phyloP scores from a whole-genome alignment of 2,113 vertebrate species.

The Alethe diademata region DNA sequence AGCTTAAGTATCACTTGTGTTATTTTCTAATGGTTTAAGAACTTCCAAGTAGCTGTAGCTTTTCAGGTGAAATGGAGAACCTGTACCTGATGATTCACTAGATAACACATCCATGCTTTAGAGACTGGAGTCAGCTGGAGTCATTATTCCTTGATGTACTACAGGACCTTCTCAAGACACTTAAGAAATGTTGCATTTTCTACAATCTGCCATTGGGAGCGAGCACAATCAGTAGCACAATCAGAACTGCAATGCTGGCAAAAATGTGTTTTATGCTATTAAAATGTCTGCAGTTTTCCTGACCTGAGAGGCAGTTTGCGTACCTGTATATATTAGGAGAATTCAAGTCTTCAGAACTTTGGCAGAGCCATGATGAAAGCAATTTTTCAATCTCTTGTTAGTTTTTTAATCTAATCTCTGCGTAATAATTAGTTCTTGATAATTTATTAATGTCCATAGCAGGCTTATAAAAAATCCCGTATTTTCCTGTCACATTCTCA shows the following conservation, averaged over 20 bases:
- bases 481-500: not conserved
- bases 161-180: not conserved
- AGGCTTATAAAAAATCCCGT: accelerated
- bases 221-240: not conserved
- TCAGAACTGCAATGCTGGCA: not conserved
- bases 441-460: not conserved
- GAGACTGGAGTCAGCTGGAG: not conserved
- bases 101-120: not conserved
- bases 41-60: not conserved
- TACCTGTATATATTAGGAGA: not conserved
- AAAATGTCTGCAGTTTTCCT: not conserved
- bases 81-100: not conserved
- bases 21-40: not conserved
- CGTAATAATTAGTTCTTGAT: not conserved
- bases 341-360: not conserved
- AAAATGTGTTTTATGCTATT: not conserved
- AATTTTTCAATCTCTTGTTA: not conserved
- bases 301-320: not conserved
- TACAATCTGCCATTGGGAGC: accelerated
- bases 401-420: not conserved
- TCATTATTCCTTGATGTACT: not conserved
- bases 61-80: not conserved
- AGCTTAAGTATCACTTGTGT: not conserved
- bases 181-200: not conserved
- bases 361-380: not conserved